Percentiles rank a stretch among this genome's conserved stretches.
phyloP scores from a whole-genome alignment of 2,113 vertebrate species.

The Lampris megalopsis region DNA sequence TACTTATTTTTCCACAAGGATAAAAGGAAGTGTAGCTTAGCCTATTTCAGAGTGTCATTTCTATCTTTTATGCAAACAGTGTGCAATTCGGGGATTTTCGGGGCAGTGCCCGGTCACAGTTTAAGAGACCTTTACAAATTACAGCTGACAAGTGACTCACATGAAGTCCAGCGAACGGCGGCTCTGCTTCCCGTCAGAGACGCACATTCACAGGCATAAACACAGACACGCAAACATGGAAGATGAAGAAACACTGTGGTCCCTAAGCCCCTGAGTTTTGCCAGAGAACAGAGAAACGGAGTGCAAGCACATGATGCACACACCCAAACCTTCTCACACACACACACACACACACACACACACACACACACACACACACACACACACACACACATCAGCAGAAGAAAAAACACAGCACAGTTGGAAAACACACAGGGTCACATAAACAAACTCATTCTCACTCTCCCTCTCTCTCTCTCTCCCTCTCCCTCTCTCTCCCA shows the following conservation, averaged over 20 bases:
- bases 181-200: constrained; percentile 16
- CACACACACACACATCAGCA: constrained; percentile 49
- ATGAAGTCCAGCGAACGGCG: constrained; percentile 24
- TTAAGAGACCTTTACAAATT: constrained; percentile 68
- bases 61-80: constrained; percentile 64
- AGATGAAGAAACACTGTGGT: not conserved
- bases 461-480: constrained; percentile 34
- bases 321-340: constrained; percentile 5
- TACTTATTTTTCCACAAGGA: not conserved
- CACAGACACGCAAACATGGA: constrained; percentile 1
- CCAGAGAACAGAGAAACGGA: constrained; percentile 4
- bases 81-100: constrained; percentile 44
- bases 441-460: constrained; percentile 52
- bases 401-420: constrained; percentile 56
- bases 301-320: too few relatives aligned
- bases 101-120: constrained; percentile 44
- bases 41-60: constrained; percentile 42
- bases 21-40: constrained; percentile 30
- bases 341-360: not conserved
- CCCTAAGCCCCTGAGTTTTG: constrained; percentile 13
- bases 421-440: constrained; percentile 64
- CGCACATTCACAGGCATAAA: not conserved
- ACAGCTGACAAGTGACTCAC: constrained; percentile 56
- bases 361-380: not conserved
- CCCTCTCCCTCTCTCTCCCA: constrained; percentile 38